Percentiles rank a stretch among this genome's conserved stretches.
phyloP scores from a whole-genome alignment of 1,140 invertebrate genomes.

The Planococcus citri region DNA sequence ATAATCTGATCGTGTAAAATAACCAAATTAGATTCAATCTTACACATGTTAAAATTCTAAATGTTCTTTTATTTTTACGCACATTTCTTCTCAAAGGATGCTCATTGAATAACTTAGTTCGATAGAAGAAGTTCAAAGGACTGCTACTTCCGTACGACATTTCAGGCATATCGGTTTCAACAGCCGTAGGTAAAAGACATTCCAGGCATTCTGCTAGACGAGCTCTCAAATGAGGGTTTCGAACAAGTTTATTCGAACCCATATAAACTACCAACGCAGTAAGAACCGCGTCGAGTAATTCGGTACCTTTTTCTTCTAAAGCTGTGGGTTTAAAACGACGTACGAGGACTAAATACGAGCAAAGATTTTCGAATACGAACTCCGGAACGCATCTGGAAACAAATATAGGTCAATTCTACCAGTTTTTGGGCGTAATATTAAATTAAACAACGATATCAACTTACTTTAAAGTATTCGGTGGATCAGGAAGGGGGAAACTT shows the following conservation, averaged over 20 bases:
- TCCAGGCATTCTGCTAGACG: slow-evolving; percentile 79
- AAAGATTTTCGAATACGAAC: slow-evolving; percentile 77
- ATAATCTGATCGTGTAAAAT: slow-evolving; percentile 43
- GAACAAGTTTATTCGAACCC: slow-evolving; percentile 49
- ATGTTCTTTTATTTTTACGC: too few species aligned
- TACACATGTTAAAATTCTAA: too few species aligned
- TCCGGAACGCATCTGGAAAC: slow-evolving; percentile 64
- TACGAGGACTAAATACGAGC: slow-evolving; percentile 62
- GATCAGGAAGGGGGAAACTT: slow-evolving; percentile 50
- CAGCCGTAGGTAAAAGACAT: slow-evolving; percentile 56
- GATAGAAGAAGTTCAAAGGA: slow-evolving; percentile 43
- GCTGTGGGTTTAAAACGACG: slow-evolving; percentile 46
- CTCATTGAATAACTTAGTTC: slow-evolving; percentile 24
- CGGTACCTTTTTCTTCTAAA: slow-evolving; percentile 46
- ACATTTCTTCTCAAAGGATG: slow-evolving; percentile 26
- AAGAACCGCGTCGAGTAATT: slow-evolving; percentile 55
- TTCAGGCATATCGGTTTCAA: slow-evolving; percentile 40
- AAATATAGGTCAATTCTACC: slow-evolving; percentile 27
- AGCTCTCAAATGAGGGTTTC: slow-evolving; percentile 87
- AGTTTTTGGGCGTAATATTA: slow-evolving; percentile 14
- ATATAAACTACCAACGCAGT: slow-evolving; percentile 52
- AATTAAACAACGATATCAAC: slow-evolving; percentile 23
- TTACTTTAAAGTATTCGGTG: slow-evolving; percentile 50
- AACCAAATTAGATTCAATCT: not conserved
- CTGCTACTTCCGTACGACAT: slow-evolving; percentile 35